A percentile compares a stretch with the other conserved stretches of the same genome.
Evolutionary conservation across 2,113 vertebrate species (phyloP).

Genomic region (Scomber japonicus): DNA sequence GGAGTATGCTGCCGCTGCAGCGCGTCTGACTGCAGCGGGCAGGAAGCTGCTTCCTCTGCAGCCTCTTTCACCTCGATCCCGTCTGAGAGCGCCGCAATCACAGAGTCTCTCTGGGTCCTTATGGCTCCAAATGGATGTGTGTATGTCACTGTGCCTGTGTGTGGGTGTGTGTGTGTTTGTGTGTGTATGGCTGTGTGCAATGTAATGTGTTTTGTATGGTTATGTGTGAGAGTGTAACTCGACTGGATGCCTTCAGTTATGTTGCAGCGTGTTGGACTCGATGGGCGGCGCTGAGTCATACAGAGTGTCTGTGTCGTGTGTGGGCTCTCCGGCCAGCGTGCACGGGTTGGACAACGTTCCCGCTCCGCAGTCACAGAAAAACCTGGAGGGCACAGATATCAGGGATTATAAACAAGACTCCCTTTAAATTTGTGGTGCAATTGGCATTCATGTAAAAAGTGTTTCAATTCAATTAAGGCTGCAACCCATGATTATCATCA

Average conservation of each 20-base stretch:
- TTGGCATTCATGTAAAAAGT: too few species aligned
- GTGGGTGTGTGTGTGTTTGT: conserved; percentile 26
- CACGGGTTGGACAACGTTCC: conserved; percentile 99
- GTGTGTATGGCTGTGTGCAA: conserved; percentile 60
- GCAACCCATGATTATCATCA: too few species aligned
- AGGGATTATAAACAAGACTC: background rate
- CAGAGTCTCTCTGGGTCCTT: conserved; percentile 77
- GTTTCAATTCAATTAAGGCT: too few species aligned
- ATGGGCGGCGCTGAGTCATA: conserved; percentile 99
- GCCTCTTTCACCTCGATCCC: conserved; percentile 49
- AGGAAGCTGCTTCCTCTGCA: conserved; percentile 69
- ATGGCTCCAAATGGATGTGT: conserved; percentile 69
- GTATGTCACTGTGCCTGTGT: conserved; percentile 44
- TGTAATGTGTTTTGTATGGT: conserved; percentile 64
- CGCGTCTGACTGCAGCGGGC: conserved; percentile 37
- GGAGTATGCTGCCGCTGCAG: conserved; percentile 58
- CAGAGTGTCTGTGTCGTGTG: conserved; percentile 99
- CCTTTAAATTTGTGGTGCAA: background rate
- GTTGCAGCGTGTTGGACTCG: conserved; percentile 99
- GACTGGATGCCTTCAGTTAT: conserved; percentile 90
- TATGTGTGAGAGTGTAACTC: conserved; percentile 64
- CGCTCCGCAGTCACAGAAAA: conserved; percentile 99
- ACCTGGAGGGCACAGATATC: conserved; percentile 81
- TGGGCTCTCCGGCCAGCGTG: conserved; percentile 98
- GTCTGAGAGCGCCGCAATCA: conserved; percentile 67